phyloP scores from a whole-genome alignment of 2,888 invertebrate genomes.

The Oligia strigilis region DNA sequence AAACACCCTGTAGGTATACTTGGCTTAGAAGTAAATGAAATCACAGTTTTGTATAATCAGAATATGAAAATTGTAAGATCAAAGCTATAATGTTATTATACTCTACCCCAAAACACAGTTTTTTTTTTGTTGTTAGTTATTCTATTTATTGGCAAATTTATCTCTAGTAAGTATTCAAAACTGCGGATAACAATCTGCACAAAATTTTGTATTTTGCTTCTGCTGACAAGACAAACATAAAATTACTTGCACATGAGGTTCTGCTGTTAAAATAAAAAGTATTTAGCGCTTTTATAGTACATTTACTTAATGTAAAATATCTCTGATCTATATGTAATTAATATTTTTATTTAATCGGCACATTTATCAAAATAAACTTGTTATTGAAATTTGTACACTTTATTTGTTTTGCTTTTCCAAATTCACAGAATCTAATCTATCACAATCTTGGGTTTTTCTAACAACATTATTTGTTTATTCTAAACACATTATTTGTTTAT shows the following conservation, averaged over 20 bases:
- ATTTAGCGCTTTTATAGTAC: slow-evolving; percentile 79
- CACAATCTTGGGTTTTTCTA: slow-evolving; percentile 6
- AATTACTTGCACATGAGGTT: slow-evolving; percentile 64
- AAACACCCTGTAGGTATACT: neutral
- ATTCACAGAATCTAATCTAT: neutral
- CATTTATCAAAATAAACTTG: slow-evolving; percentile 88
- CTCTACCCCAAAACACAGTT: too few species aligned
- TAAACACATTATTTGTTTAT: neutral
- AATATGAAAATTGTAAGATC: too few species aligned
- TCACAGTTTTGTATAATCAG: too few species aligned
- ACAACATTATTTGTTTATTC: neutral
- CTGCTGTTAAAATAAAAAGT: slow-evolving; percentile 64
- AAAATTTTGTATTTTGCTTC: neutral
- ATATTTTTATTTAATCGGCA: slow-evolving; percentile 82
- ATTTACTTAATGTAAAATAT: slow-evolving; percentile 76
- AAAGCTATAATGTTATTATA: too few species aligned
- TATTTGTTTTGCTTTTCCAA: slow-evolving; percentile 71
- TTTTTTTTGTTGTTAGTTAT: too few species aligned
- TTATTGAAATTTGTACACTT: slow-evolving; percentile 85
- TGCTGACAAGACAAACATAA: neutral
- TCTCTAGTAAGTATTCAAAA: neutral
- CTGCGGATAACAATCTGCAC: neutral
- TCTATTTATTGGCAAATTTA: too few species aligned
- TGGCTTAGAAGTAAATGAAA: neutral
- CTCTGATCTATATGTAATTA: slow-evolving; percentile 78